Percentiles rank a stretch among this genome's conserved stretches.
Conservation (phyloP, 2,888 invertebrate genomes). For the Nysson spinosus region DNA sequence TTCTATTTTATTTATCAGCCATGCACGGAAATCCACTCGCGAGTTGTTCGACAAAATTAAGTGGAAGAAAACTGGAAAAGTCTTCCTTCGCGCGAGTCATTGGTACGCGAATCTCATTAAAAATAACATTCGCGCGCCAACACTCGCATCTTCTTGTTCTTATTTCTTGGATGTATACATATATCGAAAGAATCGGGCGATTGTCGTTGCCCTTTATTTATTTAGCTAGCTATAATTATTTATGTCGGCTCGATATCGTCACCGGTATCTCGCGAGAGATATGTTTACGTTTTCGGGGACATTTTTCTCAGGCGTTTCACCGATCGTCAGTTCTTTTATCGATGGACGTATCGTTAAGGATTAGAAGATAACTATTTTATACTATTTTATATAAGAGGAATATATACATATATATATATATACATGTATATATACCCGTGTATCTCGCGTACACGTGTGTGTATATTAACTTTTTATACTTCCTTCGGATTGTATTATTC, state of each 20-base stretch:
- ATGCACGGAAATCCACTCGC: no score
- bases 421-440: constrained; percentile 5
- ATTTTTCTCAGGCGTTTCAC: constrained; percentile 28
- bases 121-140: no score
- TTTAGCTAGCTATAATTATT: constrained; percentile 67
- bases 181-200: constrained; percentile 54
- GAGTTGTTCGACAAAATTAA: no score
- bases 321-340: not conserved
- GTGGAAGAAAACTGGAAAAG: not conserved
- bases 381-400: constrained; percentile 57
- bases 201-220: constrained; percentile 63
- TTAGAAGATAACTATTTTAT: constrained; percentile 44
- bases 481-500: constrained; percentile 4
- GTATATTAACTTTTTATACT: constrained; percentile 37
- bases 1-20: no score
- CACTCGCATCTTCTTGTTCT: constrained; percentile 28
- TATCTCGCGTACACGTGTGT: constrained; percentile 12
- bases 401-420: constrained; percentile 13
- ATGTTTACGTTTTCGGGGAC: constrained; percentile 25
- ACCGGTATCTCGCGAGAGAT: not conserved
- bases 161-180: constrained; percentile 41
- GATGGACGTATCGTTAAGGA: constrained; percentile 1
- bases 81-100: no score
- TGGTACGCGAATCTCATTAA: constrained; percentile 11
- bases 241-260: constrained; percentile 40